phyloP scores from a whole-genome alignment of 2,888 invertebrate species.

The Exocentrus adspersus region DNA sequence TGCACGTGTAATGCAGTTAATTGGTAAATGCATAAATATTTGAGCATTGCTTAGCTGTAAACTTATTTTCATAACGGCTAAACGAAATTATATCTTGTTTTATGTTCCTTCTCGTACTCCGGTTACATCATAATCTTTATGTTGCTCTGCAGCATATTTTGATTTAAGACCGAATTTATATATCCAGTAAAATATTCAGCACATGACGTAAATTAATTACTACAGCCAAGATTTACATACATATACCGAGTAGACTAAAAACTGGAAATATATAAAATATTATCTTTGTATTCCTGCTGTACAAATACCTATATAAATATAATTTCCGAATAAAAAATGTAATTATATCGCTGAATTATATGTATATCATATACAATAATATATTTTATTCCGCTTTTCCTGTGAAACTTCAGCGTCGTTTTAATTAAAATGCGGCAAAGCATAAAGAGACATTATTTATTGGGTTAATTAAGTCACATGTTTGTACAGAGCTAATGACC shows the following conservation, averaged over 20 bases:
- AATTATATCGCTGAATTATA: too few relatives aligned
- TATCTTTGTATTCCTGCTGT: too few relatives aligned
- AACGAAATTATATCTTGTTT: slow-evolving; percentile 25
- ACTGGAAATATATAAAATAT: too few relatives aligned
- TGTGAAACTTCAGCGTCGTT: neutral
- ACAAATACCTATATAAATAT: too few relatives aligned
- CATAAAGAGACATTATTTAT: neutral
- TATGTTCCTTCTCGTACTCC: slow-evolving; percentile 3
- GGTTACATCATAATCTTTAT: slow-evolving; percentile 16
- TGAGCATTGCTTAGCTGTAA: slow-evolving; percentile 48
- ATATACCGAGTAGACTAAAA: too few relatives aligned
- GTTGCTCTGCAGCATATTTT: neutral
- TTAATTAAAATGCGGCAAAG: neutral
- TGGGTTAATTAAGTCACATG: neutral
- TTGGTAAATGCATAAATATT: slow-evolving; percentile 61
- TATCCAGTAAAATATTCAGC: too few relatives aligned
- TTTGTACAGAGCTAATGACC: neutral
- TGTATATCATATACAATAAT: too few relatives aligned
- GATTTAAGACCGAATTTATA: slow-evolving; percentile 2
- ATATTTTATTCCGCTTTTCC: neutral
- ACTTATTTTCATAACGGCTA: slow-evolving; percentile 33
- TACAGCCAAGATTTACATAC: too few relatives aligned
- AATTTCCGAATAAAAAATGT: too few relatives aligned
- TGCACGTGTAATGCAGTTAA: slow-evolving; percentile 62
- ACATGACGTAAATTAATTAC: too few relatives aligned